phyloP scores from a whole-genome alignment of 2,113 vertebrate genomes.

The rabbit (Oryctolagus cuniculus) region mOryCun1.1 NC_091432.1:189112501-189113000 shows the following conservation, averaged over 20 bases:
- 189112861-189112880: conserved; percentile 14
- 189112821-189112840: conserved; percentile 9
- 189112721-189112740: background rate
- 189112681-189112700: conserved; percentile 51
- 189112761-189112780: background rate
- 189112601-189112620: background rate
- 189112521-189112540: background rate
- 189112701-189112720: conserved; percentile 29
- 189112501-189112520: conserved; percentile 6
- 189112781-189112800: background rate
- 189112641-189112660: background rate
- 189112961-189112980: background rate
- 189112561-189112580: conserved; percentile 41
- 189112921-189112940: conserved; percentile 12
- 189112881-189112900: conserved; percentile 42
- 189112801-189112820: background rate
- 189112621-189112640: background rate
- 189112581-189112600: conserved; percentile 8
- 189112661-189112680: background rate
- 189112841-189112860: background rate
- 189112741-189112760: conserved; percentile 34
- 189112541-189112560: conserved; percentile 3
- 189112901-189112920: conserved; percentile 36
- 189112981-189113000: conserved; percentile 6
- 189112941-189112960: background rate